Evolutionary conservation across 2,888 invertebrate species (phyloP).

Genomic region (Pheosia gnoma): DNA sequence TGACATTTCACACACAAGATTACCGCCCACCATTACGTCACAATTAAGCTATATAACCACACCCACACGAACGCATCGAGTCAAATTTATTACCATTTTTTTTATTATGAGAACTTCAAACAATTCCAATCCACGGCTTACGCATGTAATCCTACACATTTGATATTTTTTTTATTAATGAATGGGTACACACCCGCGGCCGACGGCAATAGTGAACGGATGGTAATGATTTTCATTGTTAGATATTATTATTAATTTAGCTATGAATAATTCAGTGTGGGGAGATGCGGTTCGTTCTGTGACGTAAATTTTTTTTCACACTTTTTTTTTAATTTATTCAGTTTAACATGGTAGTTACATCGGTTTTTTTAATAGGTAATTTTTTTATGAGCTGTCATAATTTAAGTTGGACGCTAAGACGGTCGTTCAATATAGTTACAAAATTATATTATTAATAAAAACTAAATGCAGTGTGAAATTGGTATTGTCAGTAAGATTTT

Average conservation of each 20-base stretch:
- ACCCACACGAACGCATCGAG: slow-evolving; percentile 6
- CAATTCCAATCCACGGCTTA: slow-evolving; percentile 69
- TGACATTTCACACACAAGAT: slow-evolving; percentile 55
- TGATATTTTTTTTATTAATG: slow-evolving; percentile 81
- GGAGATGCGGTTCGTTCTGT: slow-evolving; percentile 34
- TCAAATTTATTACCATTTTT: slow-evolving; percentile 45
- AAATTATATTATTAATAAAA: not conserved
- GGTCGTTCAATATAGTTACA: not conserved
- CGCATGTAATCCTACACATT: slow-evolving; percentile 70
- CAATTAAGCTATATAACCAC: slow-evolving; percentile 34
- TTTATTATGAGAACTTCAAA: slow-evolving; percentile 76
- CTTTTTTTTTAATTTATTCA: not conserved
- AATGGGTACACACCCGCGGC: slow-evolving; percentile 57
- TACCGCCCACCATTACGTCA: slow-evolving; percentile 42
- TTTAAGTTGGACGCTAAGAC: not conserved
- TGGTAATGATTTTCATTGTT: slow-evolving; percentile 62
- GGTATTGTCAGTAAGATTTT: not conserved
- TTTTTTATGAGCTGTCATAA: slow-evolving; percentile 6
- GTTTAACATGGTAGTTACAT: not conserved
- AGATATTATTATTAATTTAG: slow-evolving; percentile 71
- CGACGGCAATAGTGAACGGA: slow-evolving; percentile 58
- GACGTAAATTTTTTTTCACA: slow-evolving; percentile 1
- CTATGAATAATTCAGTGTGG: slow-evolving; percentile 74
- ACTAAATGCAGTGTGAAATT: slow-evolving; percentile 2
- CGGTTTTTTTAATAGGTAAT: not conserved